Evolutionary conservation across 2,797 vertebrate species (phyloP).

Genomic region (Limosa lapponica): DNA sequence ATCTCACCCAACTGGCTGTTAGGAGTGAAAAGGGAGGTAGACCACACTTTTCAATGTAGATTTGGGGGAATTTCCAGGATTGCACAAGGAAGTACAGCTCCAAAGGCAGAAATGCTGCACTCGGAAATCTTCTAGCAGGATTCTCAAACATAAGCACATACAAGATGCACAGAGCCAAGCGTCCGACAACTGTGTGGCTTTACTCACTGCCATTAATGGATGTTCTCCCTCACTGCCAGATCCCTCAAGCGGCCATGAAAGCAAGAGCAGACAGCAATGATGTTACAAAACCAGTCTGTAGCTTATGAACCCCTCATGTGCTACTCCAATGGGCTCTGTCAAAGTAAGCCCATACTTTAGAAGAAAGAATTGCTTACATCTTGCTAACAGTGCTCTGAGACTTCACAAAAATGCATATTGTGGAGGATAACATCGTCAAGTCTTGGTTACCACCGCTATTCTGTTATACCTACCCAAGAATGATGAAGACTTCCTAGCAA

Average conservation of each 20-base stretch:
- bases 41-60: background rate
- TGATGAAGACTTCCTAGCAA: background rate
- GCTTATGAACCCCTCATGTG: background rate
- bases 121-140: background rate
- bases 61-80: background rate
- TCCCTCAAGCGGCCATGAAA: background rate
- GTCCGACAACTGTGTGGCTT: accelerated
- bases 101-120: background rate
- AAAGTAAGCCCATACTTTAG: background rate
- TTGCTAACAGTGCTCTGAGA: background rate
- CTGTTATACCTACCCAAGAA: background rate
- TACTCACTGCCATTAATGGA: background rate
- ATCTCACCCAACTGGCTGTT: background rate
- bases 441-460: accelerated
- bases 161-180: background rate
- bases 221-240: background rate
- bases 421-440: background rate
- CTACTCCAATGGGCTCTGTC: background rate
- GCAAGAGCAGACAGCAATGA: background rate
- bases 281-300: background rate
- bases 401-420: background rate
- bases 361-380: background rate
- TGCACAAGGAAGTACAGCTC: background rate
- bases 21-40: background rate
- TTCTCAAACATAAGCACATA: background rate